A percentile compares a stretch with the other conserved stretches of the same genome.
These are phyloP conservation scores for Ichneumoninae sp. DNA, from an alignment of 2,888 invertebrate species.

Conservation along the genomic window DNA sequence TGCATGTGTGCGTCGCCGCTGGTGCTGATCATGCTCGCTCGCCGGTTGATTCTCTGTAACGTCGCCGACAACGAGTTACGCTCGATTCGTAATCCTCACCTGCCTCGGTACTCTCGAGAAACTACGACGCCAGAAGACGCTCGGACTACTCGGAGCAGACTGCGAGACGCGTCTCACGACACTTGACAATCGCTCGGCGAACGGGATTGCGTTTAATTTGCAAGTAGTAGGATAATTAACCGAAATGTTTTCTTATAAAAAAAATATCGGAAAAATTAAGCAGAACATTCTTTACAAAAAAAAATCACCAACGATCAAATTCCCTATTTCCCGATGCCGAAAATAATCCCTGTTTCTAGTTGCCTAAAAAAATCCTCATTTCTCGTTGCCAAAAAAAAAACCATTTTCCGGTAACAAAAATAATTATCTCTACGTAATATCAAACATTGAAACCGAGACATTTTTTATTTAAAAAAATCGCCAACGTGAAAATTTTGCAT, in stretches of 20 bases:
- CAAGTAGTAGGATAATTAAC: neutral
- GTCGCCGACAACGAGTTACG: slow-evolving; percentile 42
- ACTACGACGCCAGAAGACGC: neutral
- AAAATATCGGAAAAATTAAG: too few species aligned
- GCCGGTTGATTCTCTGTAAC: slow-evolving; percentile 27
- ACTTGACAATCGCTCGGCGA: slow-evolving; percentile 19
- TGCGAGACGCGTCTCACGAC: slow-evolving; percentile 11
- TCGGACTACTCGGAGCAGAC: slow-evolving; percentile 31
- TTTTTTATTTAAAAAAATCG: too few species aligned
- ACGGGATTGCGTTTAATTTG: neutral
- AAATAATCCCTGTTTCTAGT: too few species aligned
- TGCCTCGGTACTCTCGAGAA: slow-evolving; percentile 39
- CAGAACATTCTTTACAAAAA: too few species aligned
- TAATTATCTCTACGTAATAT: neutral
- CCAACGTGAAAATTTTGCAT: too few species aligned
- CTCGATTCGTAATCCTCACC: slow-evolving; percentile 58
- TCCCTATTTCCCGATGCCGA: too few species aligned
- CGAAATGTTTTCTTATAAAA: too few species aligned
- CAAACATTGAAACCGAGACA: neutral
- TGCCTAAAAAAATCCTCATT: too few species aligned
- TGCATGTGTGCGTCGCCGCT: slow-evolving; percentile 1
- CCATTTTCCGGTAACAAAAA: too few species aligned
- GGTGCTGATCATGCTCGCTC: slow-evolving; percentile 38
- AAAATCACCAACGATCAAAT: too few species aligned
- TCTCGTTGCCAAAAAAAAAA: too few species aligned